Conservation (phyloP, 2,888 invertebrate species). For the Holacanthella duospinosa region DNA sequence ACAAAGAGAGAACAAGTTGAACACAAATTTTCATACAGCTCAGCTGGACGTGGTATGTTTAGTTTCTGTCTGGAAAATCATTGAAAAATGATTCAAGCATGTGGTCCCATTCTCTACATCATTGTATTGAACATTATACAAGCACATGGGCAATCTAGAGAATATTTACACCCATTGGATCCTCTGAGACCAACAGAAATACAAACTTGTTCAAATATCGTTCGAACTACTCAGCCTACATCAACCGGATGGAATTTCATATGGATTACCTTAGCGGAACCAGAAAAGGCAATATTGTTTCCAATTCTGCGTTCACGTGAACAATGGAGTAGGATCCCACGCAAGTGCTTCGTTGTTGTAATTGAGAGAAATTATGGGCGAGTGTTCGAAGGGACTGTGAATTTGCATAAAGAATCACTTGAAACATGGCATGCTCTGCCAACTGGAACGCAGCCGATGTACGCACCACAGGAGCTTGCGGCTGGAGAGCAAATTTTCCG, state of each 20-base stretch:
- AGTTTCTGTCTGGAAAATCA: too few species aligned
- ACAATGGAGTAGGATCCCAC: not conserved
- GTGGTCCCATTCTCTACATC: too few species aligned
- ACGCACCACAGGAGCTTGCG: not conserved
- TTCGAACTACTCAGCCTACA: not conserved
- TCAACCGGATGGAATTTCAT: not conserved
- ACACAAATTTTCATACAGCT: too few species aligned
- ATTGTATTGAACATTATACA: too few species aligned
- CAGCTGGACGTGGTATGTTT: too few species aligned
- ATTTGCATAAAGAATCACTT: not conserved
- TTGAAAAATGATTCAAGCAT: too few species aligned
- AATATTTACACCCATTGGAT: constrained; percentile 5
- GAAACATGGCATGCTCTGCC: not conserved
- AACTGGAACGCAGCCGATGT: not conserved
- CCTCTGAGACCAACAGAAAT: not conserved
- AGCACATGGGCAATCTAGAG: too few species aligned
- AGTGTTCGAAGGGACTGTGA: not conserved
- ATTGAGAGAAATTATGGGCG: not conserved
- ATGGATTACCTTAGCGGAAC: constrained; percentile 5
- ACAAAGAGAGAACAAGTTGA: too few species aligned
- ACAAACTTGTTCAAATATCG: not conserved
- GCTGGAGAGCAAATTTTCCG: not conserved
- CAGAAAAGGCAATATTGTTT: not conserved
- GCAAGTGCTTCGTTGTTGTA: not conserved
- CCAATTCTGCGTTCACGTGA: not conserved